Evolutionary conservation across 2,888 invertebrate genomes (phyloP).

Genomic region (Tanaodytes sp.): DNA sequence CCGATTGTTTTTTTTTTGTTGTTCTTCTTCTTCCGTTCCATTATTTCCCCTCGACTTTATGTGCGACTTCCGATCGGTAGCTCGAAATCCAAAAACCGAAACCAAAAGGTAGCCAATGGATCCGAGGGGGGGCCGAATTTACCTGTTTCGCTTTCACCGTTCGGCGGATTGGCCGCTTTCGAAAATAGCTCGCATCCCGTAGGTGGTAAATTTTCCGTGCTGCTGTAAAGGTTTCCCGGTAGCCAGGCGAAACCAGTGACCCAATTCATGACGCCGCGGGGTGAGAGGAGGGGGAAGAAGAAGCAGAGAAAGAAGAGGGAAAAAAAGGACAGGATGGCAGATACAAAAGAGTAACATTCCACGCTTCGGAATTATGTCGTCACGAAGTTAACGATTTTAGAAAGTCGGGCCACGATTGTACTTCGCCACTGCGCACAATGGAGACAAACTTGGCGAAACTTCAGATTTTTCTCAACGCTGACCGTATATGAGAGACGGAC

Average conservation of each 20-base stretch:
- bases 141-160: constrained; percentile 43
- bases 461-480: constrained; percentile 29
- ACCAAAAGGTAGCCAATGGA: constrained; percentile 21
- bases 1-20: constrained; percentile 45
- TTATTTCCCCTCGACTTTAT: no score
- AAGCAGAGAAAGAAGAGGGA: constrained; percentile 8
- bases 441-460: constrained; percentile 44
- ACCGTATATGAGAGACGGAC: no score
- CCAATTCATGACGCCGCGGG: constrained; percentile 34
- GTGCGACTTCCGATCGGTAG: constrained; percentile 27
- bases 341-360: constrained; percentile 51
- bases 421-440: constrained; percentile 25
- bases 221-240: constrained; percentile 49
- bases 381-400: constrained; percentile 49
- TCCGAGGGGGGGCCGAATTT: constrained; percentile 29
- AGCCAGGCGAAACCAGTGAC: constrained; percentile 45
- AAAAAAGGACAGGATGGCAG: constrained; percentile 18
- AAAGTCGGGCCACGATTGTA: constrained; percentile 40
- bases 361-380: constrained; percentile 41
- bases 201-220: constrained; percentile 46
- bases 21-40: no score
- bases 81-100: constrained; percentile 17
- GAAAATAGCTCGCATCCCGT: constrained; percentile 36
- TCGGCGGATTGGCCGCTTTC: constrained; percentile 46
- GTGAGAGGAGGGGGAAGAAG: neutral